Conservation (phyloP, 2,888 invertebrate species). For the Phyllotreta cruciferae region DNA sequence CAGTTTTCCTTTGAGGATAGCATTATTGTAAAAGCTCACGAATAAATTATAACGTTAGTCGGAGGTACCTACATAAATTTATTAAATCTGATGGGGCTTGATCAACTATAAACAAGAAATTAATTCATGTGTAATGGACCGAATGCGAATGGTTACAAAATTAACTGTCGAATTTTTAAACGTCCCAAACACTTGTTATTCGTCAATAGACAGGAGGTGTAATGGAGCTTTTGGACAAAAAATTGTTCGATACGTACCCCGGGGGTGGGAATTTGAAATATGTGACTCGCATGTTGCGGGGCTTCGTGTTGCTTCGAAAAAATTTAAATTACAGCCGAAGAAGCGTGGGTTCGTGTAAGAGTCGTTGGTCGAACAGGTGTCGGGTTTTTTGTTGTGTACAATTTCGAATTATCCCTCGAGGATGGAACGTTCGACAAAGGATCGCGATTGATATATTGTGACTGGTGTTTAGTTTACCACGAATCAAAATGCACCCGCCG, state of each 20-base stretch:
- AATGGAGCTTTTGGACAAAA: background rate
- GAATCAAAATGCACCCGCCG: no score
- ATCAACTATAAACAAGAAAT: no score
- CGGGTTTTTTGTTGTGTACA: constrained; percentile 30
- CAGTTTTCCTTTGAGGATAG: no score
- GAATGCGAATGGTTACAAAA: no score
- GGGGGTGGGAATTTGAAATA: constrained; percentile 29
- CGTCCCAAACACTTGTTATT: no score
- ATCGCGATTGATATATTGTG: constrained; percentile 16
- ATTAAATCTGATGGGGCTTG: no score
- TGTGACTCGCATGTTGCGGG: constrained; percentile 27
- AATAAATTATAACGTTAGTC: no score
- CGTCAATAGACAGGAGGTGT: no score
- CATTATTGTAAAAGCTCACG: no score
- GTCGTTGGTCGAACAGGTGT: constrained; percentile 26
- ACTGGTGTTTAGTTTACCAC: background rate
- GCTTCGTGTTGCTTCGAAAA: constrained; percentile 28
- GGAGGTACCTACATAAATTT: no score
- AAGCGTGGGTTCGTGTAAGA: constrained; percentile 29
- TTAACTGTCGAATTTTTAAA: no score
- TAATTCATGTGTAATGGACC: no score
- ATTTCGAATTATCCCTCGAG: constrained; percentile 19
- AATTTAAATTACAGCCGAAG: constrained; percentile 31
- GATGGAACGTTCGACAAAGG: constrained; percentile 1
- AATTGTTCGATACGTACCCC: constrained; percentile 10